A percentile compares a stretch with the other conserved stretches of the same genome.
Conservation (phyloP, 2,888 invertebrate species). For the Abscondita cerata region DNA sequence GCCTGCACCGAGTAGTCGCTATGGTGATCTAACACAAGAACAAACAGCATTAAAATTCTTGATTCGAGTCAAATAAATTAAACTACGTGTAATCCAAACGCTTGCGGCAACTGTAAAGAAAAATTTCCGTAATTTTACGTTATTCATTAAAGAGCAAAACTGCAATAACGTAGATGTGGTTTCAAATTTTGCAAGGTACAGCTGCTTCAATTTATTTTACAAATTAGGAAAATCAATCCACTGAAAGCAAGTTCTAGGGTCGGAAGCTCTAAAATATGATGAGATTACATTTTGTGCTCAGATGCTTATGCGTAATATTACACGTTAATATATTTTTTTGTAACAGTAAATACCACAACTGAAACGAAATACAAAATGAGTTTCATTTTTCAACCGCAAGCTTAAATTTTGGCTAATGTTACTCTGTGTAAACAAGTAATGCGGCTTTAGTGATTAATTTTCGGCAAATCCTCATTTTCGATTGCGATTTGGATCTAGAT, state of each 20-base stretch:
- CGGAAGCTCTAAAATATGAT: slow-evolving; percentile 42
- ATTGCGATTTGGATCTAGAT: too few relatives aligned
- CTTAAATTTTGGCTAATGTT: too few relatives aligned
- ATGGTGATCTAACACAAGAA: too few relatives aligned
- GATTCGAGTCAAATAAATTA: too few relatives aligned
- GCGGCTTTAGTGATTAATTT: too few relatives aligned
- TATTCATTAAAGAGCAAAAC: slow-evolving; percentile 5
- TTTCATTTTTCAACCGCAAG: slow-evolving; percentile 14
- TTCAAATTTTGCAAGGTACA: slow-evolving; percentile 33
- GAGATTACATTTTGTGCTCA: slow-evolving; percentile 42
- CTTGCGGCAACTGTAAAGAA: too few relatives aligned
- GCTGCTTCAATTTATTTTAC: slow-evolving; percentile 45
- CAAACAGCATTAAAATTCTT: too few relatives aligned
- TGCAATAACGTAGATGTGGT: slow-evolving; percentile 20
- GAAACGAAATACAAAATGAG: slow-evolving; percentile 26
- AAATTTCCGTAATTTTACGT: neutral
- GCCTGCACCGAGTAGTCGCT: too few relatives aligned
- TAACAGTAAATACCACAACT: slow-evolving; percentile 19
- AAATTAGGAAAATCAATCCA: slow-evolving; percentile 46
- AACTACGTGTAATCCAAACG: too few relatives aligned
- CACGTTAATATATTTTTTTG: slow-evolving; percentile 28
- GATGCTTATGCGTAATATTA: slow-evolving; percentile 32
- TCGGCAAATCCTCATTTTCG: too few relatives aligned
- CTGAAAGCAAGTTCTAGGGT: slow-evolving; percentile 32
- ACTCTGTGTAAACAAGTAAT: too few relatives aligned